A percentile compares a stretch with the other conserved stretches of the same genome.
Conservation (phyloP, 2,113 vertebrate genomes). For the Xerus inauris region DNA sequence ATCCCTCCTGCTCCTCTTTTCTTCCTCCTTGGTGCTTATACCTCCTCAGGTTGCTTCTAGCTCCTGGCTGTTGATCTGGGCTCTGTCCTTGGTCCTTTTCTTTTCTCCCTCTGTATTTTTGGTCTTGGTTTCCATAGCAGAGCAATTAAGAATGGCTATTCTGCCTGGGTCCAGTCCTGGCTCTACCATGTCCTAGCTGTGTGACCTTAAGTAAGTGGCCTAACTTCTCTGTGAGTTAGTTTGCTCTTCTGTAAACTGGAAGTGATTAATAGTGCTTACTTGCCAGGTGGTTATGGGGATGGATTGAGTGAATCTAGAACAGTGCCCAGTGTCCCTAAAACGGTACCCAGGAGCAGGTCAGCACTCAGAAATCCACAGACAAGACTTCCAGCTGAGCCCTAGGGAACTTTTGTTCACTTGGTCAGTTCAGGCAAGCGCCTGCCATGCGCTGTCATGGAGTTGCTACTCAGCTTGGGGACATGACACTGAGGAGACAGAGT, state of each 20-base stretch:
- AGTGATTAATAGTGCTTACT: not conserved
- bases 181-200: not conserved
- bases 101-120: not conserved
- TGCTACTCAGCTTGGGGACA: not conserved
- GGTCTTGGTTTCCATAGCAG: not conserved
- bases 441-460: accelerated
- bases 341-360: not conserved
- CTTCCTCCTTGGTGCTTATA: not conserved
- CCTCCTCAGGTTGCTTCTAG: not conserved
- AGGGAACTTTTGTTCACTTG: not conserved
- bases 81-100: conserved; percentile 61
- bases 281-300: not conserved
- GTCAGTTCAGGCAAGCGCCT: not conserved
- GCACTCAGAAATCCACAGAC: not conserved
- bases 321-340: not conserved
- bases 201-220: conserved; percentile 16
- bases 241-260: not conserved
- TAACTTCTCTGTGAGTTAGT: not conserved
- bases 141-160: not conserved
- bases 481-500: not conserved
- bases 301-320: not conserved
- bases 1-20: not conserved
- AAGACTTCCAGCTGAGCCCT: not conserved
- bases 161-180: not conserved
- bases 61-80: not conserved